Evolutionary conservation across 2,888 invertebrate genomes (phyloP), one percentile per base, ranked within the genome.

Genomic region (Melanostoma mellinum): DNA sequence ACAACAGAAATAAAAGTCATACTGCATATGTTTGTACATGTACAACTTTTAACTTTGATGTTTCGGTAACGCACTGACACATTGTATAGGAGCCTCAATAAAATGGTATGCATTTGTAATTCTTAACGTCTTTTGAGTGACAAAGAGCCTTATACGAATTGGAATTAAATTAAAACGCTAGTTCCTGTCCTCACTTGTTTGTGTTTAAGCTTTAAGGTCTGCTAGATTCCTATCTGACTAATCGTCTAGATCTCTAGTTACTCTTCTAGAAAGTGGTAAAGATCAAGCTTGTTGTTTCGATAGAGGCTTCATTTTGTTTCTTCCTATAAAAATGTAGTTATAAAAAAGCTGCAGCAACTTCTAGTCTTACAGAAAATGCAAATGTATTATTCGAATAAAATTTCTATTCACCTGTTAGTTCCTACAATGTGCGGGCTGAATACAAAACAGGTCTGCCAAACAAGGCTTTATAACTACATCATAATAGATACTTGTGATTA

Each of bases 181-280:
- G 20, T 56, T 36, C 42, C 6, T 2, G 30, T 61, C 55, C 35
- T 30, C 9, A 33, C 8, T 60, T 38, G 6, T 6, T 48, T 46
- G 35, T 6, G 53, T 32, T 6, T 53, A 6, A 36, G 20, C 5
- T 20, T 3, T 6, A 48, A 36, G 40, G 42, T 32, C 65, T 60
- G 60, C 67, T 53, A 55, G 55, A 58, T 63, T 56, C 33, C 63
- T 67, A 33, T 35, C 30, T 68, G 56, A 69, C 58, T 55, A 63
- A 44, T 69, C 20, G 20, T 9, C 30, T 52, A 60, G 63, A 71
- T 20, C 20, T 20, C 20, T 20, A 20, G 20, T 1, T 20, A 20
- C 20, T 20, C 20, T 20, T 20, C 20, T 1, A 20, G 20, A 20
- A 20, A 20, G 20, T 20, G 20, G 20, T 20, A 20, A 20, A 20